phyloP scores from a whole-genome alignment of 2,113 vertebrate species.

The Speoplatyrhinus poulsoni region DNA sequence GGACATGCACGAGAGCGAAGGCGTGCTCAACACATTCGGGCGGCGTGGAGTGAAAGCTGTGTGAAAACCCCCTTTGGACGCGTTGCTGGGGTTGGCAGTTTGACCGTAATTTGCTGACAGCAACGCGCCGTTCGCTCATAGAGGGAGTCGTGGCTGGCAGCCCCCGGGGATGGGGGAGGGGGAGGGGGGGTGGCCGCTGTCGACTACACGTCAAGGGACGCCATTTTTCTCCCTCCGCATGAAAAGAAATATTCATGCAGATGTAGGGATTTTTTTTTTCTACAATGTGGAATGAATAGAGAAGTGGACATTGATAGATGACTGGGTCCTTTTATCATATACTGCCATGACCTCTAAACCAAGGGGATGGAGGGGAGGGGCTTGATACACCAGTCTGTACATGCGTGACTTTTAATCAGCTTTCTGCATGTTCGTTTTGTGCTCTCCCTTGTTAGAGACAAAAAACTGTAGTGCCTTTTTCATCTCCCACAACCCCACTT shows the following conservation, averaged over 20 bases:
- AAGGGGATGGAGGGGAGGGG: slow-evolving; percentile 16
- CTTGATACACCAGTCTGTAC: slow-evolving; percentile 54
- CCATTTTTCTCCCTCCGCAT: slow-evolving; percentile 6
- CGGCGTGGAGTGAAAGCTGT: slow-evolving; percentile 19
- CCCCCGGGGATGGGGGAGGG: not conserved
- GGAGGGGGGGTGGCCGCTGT: not conserved
- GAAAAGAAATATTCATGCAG: slow-evolving; percentile 57
- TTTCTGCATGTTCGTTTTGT: slow-evolving; percentile 47
- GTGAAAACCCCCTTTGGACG: slow-evolving; percentile 29
- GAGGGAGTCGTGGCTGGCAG: not conserved
- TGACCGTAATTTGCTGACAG: slow-evolving; percentile 59
- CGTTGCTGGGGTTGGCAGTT: slow-evolving; percentile 50
- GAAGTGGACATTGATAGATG: slow-evolving; percentile 64
- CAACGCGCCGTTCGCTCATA: slow-evolving; percentile 31
- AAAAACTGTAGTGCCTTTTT: slow-evolving; percentile 41
- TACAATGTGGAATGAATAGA: slow-evolving; percentile 43
- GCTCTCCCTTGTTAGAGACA: slow-evolving; percentile 43
- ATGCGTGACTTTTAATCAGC: slow-evolving; percentile 67
- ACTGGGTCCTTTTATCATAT: slow-evolving; percentile 45
- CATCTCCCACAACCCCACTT: not conserved
- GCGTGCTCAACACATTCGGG: slow-evolving; percentile 35
- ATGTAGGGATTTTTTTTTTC: slow-evolving; percentile 47
- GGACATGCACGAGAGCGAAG: slow-evolving; percentile 32
- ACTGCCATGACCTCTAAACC: slow-evolving; percentile 50
- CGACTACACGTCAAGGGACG: slow-evolving; percentile 40